Evolutionary conservation across 2,113 vertebrate species (phyloP).

Genomic region (Seriola aureovittata): DNA sequence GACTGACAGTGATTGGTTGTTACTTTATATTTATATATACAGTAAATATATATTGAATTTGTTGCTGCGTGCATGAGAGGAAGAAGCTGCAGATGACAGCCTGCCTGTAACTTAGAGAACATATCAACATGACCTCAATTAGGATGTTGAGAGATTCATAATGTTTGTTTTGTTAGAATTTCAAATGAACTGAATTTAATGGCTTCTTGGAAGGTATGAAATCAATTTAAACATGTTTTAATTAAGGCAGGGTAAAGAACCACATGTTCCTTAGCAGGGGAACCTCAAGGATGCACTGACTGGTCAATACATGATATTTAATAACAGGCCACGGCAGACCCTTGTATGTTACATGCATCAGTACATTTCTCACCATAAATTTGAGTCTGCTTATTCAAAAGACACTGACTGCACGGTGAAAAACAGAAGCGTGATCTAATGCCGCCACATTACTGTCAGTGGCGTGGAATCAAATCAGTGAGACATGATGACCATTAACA

Average conservation of each 20-base stretch:
- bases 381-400: neutral
- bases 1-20: neutral
- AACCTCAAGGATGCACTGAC: neutral
- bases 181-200: slow-evolving; percentile 1
- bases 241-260: neutral
- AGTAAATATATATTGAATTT: no score
- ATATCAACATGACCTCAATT: no score
- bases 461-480: slow-evolving; percentile 25
- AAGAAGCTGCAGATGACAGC: no score
- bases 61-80: no score
- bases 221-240: slow-evolving; percentile 16
- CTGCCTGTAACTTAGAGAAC: no score
- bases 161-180: no score
- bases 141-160: no score
- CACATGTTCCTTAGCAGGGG: neutral
- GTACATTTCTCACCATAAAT: no score
- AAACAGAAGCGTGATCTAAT: neutral
- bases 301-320: neutral
- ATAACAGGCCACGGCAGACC: slow-evolving; percentile 8
- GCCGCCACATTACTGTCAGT: neutral
- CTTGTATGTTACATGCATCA: neutral
- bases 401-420: neutral
- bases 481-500: slow-evolving; percentile 30
- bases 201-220: neutral
- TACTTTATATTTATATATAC: neutral